Percentiles rank a stretch among this genome's conserved stretches.
Conservation (phyloP, 2,888 invertebrate species). For the Limenitis camilla region DNA sequence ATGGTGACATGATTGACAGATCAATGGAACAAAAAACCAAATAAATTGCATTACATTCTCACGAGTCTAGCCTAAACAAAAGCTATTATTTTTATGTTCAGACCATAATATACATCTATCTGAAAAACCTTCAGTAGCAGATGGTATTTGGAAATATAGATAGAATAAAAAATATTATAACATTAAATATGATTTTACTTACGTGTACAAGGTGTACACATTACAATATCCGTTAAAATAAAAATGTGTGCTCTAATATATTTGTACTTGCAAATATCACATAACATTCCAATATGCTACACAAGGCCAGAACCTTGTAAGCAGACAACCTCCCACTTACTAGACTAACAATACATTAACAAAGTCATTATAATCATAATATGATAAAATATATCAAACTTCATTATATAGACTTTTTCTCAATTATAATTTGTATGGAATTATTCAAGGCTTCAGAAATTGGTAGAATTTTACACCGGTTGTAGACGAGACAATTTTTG, state of each 20-base stretch:
- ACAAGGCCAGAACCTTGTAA: no score
- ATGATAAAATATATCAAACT: no score
- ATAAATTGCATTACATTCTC: constrained; percentile 8
- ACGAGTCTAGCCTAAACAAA: constrained; percentile 12
- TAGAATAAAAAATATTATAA: background rate
- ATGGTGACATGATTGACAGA: constrained; percentile 6
- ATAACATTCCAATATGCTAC: no score
- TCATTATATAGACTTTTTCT: no score
- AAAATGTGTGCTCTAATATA: no score
- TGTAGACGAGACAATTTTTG: constrained; percentile 10
- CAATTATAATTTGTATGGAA: no score
- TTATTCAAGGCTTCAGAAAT: constrained; percentile 1
- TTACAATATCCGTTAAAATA: no score
- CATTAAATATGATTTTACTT: background rate
- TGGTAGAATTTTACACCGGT: constrained; percentile 5
- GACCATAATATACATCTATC: constrained; percentile 3
- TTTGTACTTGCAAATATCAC: no score
- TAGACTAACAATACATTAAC: no score
- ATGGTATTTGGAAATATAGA: background rate
- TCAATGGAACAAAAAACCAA: constrained; percentile 7
- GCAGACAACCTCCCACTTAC: no score
- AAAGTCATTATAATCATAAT: no score
- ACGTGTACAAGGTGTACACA: no score
- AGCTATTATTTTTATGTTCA: constrained; percentile 7
- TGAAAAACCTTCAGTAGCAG: constrained; percentile 2